Evolutionary conservation across 2,797 vertebrate species (phyloP).

Genomic region (Phataginus tricuspis): DNA sequence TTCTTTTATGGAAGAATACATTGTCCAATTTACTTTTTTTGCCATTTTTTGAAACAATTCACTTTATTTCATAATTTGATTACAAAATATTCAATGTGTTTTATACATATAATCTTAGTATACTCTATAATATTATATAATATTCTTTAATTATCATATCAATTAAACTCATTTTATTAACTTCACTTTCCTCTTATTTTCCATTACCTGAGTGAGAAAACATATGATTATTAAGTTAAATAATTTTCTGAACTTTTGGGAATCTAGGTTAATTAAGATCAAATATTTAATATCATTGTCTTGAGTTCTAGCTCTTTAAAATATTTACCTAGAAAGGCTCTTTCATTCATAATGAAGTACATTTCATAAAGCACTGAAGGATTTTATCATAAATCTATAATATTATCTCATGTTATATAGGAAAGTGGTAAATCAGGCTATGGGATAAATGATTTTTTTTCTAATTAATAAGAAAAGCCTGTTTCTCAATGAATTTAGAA

Average conservation of each 20-base stretch:
- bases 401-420: background rate
- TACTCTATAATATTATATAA: background rate
- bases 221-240: background rate
- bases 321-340: background rate
- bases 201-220: background rate
- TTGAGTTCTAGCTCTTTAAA: background rate
- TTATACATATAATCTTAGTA: background rate
- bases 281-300: background rate
- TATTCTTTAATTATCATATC: background rate
- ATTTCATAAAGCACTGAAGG: background rate
- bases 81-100: background rate
- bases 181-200: background rate
- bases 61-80: background rate
- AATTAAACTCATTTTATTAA: background rate
- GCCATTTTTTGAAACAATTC: background rate
- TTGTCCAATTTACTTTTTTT: background rate
- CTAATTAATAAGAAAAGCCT: background rate
- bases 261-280: background rate
- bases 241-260: background rate
- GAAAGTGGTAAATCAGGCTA: background rate
- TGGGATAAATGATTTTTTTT: background rate
- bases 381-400: background rate
- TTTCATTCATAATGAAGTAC: background rate
- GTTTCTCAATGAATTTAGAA: background rate
- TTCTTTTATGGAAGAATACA: background rate